Evolutionary conservation across 2,113 vertebrate genomes (phyloP), one percentile per base, ranked within the genome.

Genomic region (Canis aureus): DNA sequence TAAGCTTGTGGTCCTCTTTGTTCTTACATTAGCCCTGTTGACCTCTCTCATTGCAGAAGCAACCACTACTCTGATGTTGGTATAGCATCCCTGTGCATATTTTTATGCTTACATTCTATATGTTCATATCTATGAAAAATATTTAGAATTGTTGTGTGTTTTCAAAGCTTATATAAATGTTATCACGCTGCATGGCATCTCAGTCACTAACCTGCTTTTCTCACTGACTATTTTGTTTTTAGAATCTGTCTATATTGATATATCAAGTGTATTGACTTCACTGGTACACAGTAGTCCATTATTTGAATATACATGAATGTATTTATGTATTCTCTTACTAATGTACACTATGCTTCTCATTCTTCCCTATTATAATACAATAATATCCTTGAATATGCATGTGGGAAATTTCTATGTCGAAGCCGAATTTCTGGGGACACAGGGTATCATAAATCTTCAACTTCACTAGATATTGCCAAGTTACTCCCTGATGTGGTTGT

Each of bases 91-190:
- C 74, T 51, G 4, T 17, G 62, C 15, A 43, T 89, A 38, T 35
- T 59, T 87, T 59, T 62, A 88, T 53, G 12, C 3, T 87, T 87
- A 71, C 43, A 53, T 9, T 69, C 5, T 51, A 11, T 12, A 27
- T 43, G 53, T 59, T 32, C 49, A 20, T 80, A 62, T 86, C 17
- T 92, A 15, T 76, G 78, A 69, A 55, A 90, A 80, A 22, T 29
- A 59, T 53, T 91, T 74, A 66, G 15, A 87, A 81, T 73, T 88
- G 38, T 71, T 69, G 27, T 74, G 19, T 78, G 22, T 60, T 95
- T 88, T 93, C 81, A 38, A 94, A 83, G 59, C 51, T 66, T 89
- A 43, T 49, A 51, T 76, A 76, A 96, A 53, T 88, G 43, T 81
- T 80, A 74, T 71, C 8, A 25, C 62, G 23, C 20, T 35, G 1